Evolutionary conservation across 2,888 invertebrate species (phyloP), one percentile per base, ranked within the genome.

Genomic region (Heliconius cydno): DNA sequence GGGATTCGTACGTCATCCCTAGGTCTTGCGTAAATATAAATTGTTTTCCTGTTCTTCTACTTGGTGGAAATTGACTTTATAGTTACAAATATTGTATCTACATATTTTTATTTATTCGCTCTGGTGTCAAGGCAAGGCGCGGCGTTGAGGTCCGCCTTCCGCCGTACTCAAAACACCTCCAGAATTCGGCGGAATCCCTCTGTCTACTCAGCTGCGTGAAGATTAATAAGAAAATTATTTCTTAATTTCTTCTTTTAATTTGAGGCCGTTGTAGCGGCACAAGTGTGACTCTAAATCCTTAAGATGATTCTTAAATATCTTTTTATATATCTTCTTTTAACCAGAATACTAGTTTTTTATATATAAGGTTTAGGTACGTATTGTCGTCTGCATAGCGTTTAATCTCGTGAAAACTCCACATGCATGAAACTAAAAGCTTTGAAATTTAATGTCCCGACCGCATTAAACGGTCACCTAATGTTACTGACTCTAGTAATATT

Each of bases 11-110:
- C 87, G 86, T 86, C 87, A 90, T 92, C 91, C 90, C 85, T 91
- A 90, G 89, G 90, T 92, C 90, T 92, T 93, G 92, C 91, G 93
- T 89, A 92, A 92, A 92, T 90, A 90, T 90, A 90, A 90, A 91
- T 89, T 84, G 86, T 89, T 92, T 93, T 92, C 92, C 90, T 91
- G 90, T 87, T 90, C 81, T 78, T 83, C 79, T 74, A 78, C 71
- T 68, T 75, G 65, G 78, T 75, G 67, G 78, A 38, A 57, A 4
- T 57, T 60, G 34, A 15, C 41, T 68, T 78, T 60, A 67, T 46
- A 67, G 25, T 84, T 84, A 75, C 80, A 80, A 46, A 60, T 60
- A 10, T 60, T 52, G 19, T 52, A 52, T 2, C 52, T 52, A 7
- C 22, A 22, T 22, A 22, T 52, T 19, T 52, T 34, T 6, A 46